Evolutionary conservation across 2,888 invertebrate genomes (phyloP).

Genomic region (Acleris literana): DNA sequence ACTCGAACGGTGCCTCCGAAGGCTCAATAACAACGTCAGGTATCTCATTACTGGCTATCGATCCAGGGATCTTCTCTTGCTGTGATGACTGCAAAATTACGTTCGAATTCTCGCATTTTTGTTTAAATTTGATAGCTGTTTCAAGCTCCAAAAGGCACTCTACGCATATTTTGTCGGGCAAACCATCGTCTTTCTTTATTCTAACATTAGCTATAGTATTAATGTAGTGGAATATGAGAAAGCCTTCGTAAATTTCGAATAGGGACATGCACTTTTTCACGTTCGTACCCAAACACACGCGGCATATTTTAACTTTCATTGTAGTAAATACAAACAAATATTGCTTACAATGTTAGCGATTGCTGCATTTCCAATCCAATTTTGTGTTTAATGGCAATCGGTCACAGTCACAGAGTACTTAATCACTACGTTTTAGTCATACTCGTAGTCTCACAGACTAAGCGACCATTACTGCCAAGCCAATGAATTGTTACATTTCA

Average conservation of each 20-base stretch:
- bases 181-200: slow-evolving; percentile 60
- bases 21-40: slow-evolving; percentile 41
- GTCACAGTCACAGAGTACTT: too few species aligned
- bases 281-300: slow-evolving; percentile 58
- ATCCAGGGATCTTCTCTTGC: slow-evolving; percentile 16
- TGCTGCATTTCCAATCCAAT: too few species aligned
- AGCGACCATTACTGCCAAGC: too few species aligned
- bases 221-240: slow-evolving; percentile 58
- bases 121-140: slow-evolving; percentile 61
- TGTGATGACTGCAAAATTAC: slow-evolving; percentile 46
- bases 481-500: too few species aligned
- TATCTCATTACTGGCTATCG: slow-evolving; percentile 18
- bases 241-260: slow-evolving; percentile 59
- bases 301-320: slow-evolving; percentile 56
- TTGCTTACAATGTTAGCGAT: too few species aligned
- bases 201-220: slow-evolving; percentile 59
- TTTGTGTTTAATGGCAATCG: too few species aligned
- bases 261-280: slow-evolving; percentile 56
- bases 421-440: too few species aligned
- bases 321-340: slow-evolving; percentile 1
- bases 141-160: slow-evolving; percentile 64
- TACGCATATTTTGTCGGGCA: slow-evolving; percentile 66
- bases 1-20: slow-evolving; percentile 34
- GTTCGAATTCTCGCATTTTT: slow-evolving; percentile 64
- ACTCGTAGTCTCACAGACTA: too few species aligned